Evolutionary conservation across 2,888 invertebrate genomes (phyloP).

Genomic region (Sinhomidia bicolor): DNA sequence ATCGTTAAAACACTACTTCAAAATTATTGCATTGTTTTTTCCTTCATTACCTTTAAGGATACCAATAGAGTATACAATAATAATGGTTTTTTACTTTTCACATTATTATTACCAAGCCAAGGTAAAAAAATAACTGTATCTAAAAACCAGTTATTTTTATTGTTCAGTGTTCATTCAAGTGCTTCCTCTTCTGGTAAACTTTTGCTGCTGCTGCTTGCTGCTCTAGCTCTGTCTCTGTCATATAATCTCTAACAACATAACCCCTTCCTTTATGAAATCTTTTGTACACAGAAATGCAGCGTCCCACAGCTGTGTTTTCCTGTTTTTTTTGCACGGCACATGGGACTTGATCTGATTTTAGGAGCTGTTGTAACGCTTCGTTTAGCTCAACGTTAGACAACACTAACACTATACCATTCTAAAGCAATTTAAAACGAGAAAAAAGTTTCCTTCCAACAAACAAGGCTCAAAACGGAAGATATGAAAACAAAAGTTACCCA

Average conservation of each 20-base stretch:
- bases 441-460: background rate
- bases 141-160: background rate
- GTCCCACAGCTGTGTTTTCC: constrained; percentile 40
- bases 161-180: background rate
- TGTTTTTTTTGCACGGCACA: background rate
- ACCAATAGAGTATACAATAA: too few species aligned
- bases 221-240: background rate
- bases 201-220: background rate
- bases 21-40: too few species aligned
- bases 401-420: background rate
- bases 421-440: constrained; percentile 47
- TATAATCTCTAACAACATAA: too few species aligned
- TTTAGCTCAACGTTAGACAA: background rate
- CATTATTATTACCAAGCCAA: too few species aligned
- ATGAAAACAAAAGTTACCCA: background rate
- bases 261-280: background rate
- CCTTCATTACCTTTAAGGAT: too few species aligned
- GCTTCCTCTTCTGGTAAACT: background rate
- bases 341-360: background rate
- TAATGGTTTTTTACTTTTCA: too few species aligned
- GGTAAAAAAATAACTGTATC: background rate
- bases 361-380: background rate
- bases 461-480: background rate
- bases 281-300: background rate
- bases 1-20: too few species aligned